Evolutionary conservation across 1,140 invertebrate species (phyloP).

Genomic region (Patella vulgata): DNA sequence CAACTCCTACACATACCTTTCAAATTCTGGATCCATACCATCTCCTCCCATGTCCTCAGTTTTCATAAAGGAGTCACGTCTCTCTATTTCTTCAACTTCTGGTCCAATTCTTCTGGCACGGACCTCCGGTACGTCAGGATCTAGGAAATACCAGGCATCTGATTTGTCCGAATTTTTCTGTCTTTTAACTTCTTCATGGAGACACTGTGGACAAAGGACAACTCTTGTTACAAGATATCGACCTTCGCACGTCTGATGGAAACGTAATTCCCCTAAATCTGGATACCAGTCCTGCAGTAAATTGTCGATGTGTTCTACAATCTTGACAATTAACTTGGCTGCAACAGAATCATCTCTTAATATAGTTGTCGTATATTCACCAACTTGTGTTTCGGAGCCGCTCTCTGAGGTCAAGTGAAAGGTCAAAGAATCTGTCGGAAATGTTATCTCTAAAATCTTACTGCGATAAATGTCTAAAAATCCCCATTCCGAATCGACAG

Average conservation of each 20-base stretch:
- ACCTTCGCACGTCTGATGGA: constrained; percentile 97
- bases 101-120: background rate
- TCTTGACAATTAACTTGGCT: constrained; percentile 86
- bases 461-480: constrained; percentile 79
- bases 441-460: constrained; percentile 87
- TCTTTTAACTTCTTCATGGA: constrained; percentile 32
- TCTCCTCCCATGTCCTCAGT: too few relatives aligned
- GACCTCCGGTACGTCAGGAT: constrained; percentile 29
- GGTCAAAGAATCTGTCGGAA: constrained; percentile 73
- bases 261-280: constrained; percentile 86
- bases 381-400: constrained; percentile 18
- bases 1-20: too few relatives aligned
- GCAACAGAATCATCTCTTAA: constrained; percentile 73
- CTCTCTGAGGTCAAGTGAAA: constrained; percentile 38
- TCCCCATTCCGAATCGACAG: constrained; percentile 57
- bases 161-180: constrained; percentile 18
- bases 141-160: constrained; percentile 30
- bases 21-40: too few relatives aligned
- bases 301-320: constrained; percentile 97
- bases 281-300: constrained; percentile 98
- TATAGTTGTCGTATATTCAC: constrained; percentile 12
- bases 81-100: too few relatives aligned
- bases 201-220: constrained; percentile 89
- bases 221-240: constrained; percentile 94
- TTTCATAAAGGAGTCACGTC: too few relatives aligned